Evolutionary conservation across 2,113 vertebrate genomes (phyloP), one percentile per base, ranked within the genome.

Genomic region (Marmota flaviventris): DNA sequence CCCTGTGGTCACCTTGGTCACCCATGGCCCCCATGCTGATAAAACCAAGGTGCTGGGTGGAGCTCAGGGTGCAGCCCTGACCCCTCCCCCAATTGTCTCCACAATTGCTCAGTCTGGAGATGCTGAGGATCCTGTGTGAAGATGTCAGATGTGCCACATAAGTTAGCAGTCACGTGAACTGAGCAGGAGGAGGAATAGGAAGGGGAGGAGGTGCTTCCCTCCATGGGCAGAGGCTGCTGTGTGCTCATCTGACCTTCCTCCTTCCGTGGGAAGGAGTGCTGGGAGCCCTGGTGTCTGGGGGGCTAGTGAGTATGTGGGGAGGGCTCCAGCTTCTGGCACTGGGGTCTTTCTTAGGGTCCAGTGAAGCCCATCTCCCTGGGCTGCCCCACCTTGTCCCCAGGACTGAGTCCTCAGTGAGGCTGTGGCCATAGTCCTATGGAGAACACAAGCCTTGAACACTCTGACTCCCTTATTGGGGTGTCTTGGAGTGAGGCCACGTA

Each of bases 131-230:
- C 27, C 18, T n/a, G 8, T 3, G 17, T 9, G n/a, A 67, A 75
- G 91, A 20, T 2, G 11, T 37, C 45, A 32, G 78, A 53, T 4
- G 45, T 2, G 22, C 14, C 24, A 25, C 13, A 10, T 14, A 25
- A 17, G 9, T 39, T 5, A 27, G 13, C 1, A 1, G 39, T 32
- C 1, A 18, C 25, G 3, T 5, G 56, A 42, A 16, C 2, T 24
- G 8, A 25, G 37, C 8, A 16, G 24, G 8, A 13, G 25, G n/a
- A 0, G 24, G 10, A 51, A 45, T n/a, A 58, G 34, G 20, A 24
- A 61, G 58, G 56, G 58, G 25, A 39, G 37, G 72, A 4, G 56
- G 72, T 13, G 17, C 16, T 79, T 10, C 85, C 76, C 67, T 81
- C 6, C 1, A 18, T 10, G 25, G 53, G 12, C 4, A 13, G 69